Conservation (phyloP, 2,797 vertebrate species). For the Balearica regulorum region DNA sequence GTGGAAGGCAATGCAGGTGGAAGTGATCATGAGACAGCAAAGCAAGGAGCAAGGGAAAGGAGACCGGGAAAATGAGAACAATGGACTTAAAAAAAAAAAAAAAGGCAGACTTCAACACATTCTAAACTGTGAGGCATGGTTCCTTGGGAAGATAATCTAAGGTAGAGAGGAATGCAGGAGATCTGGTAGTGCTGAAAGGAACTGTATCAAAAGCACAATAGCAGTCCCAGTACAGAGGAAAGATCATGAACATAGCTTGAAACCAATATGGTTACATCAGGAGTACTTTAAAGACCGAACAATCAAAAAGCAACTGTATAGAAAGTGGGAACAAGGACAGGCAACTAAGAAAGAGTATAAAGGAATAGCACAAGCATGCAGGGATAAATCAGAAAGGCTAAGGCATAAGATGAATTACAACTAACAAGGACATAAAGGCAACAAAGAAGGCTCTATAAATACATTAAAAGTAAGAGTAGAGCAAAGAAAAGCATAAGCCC, state of each 20-base stretch:
- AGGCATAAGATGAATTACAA: conserved; percentile 16
- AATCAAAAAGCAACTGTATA: conserved; percentile 19
- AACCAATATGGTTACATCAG: conserved; percentile 3
- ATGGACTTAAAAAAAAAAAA: background rate
- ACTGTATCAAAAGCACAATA: conserved; percentile 1
- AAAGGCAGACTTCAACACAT: background rate
- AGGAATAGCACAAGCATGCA: background rate
- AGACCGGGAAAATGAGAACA: background rate
- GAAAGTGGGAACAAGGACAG: conserved; percentile 16
- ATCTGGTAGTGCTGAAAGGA: background rate
- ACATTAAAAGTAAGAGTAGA: background rate
- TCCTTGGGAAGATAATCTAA: background rate
- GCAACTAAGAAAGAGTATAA: conserved; percentile 1
- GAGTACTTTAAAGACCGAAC: conserved; percentile 7
- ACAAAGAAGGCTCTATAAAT: conserved; percentile 39
- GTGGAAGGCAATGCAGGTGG: background rate
- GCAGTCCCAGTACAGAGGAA: background rate
- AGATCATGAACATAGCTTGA: background rate
- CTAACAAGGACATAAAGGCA: conserved; percentile 25
- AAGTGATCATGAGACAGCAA: background rate
- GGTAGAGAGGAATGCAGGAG: background rate
- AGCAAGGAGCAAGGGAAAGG: background rate
- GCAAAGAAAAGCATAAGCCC: background rate
- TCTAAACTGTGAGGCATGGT: background rate
- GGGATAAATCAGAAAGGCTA: conserved; percentile 32